Base-by-base conservation (phyloP, 2,888 invertebrate species). In the Epinotia brunnichana region DNA sequence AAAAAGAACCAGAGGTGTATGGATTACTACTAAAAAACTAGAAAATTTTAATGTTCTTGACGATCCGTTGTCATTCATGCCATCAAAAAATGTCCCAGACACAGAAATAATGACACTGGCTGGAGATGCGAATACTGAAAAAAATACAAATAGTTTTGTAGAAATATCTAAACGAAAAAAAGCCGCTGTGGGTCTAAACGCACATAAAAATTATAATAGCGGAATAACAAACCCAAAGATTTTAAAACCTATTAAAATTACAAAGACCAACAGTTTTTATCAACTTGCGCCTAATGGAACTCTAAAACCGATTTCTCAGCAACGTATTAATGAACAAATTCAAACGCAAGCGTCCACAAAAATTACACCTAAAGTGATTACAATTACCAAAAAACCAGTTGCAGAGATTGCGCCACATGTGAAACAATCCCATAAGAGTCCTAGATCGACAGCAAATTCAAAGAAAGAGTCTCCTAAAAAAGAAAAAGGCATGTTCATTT, bases 191-290 rank as follows among this genome's bases (percentile, higher is more conserved):
- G 17, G 54, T 48, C 54, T 39, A 15, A 54, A 56, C 21, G 3
- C 41, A 11, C 24, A 24, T 41, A 53, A 63, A 29, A 21, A 39
- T 51, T 11, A 9, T 56, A 39, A n/a, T 4, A 67, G 44, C n/a
- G 13, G 17, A 21, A 35, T 9, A 3, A 21, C 39, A 39, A 21
- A 56, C 2, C 15, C 60, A n/a, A 86, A 86, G 80, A 59, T 78
- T 2, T 78, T 87, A 2, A 92, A 90, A 79, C 91, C 92, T 9
- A 91, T 92, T 73, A 92, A 84, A 83, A 89, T 92, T 75, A 78
- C 82, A 2, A 91, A 88, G 81, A 83, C 83, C 0, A 85, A 88
- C 78, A 85, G 85, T 19, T 89, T 90, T 78, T 89, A 85, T 75
- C 85, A 88, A 48, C 76, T 90, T 9, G 78, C 82, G 11, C 75